A percentile compares a stretch with the other conserved stretches of the same genome.
Conservation (phyloP, 2,797 vertebrate genomes). For the Anguilla anguilla region DNA sequence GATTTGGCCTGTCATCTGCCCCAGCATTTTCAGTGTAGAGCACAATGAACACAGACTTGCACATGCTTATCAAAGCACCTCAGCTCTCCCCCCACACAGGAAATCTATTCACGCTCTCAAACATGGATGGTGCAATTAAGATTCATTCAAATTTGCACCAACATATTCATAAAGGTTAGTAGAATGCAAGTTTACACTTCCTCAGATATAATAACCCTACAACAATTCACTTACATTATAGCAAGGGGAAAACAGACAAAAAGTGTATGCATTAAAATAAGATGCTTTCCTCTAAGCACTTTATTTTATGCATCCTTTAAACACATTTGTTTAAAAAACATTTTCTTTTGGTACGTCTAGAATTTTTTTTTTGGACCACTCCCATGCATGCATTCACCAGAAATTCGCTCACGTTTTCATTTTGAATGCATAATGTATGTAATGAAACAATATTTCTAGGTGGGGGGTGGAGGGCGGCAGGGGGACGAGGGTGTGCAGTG, state of each 20-base stretch:
- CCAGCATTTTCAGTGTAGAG: not conserved
- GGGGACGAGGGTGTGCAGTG: constrained; percentile 67
- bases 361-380: constrained; percentile 47
- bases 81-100: not conserved
- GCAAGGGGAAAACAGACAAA: not conserved
- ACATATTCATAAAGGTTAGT: not conserved
- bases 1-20: constrained; percentile 31
- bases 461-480: constrained; percentile 71
- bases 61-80: constrained; percentile 26
- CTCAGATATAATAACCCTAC: not conserved
- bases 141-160: not conserved
- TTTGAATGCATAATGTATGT: constrained; percentile 83
- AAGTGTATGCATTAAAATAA: not conserved
- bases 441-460: constrained; percentile 82
- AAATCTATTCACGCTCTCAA: not conserved
- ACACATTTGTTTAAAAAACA: constrained; percentile 7
- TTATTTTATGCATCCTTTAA: constrained; percentile 14
- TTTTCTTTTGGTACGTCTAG: constrained; percentile 10
- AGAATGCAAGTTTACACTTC: not conserved
- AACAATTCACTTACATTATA: not conserved
- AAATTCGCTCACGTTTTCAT: constrained; percentile 63
- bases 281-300: not conserved
- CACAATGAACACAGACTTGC: constrained; percentile 46
- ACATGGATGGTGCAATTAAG: not conserved
- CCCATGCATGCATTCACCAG: constrained; percentile 51